phyloP scores from a whole-genome alignment of 2,113 vertebrate genomes.

The Notechis scutatus region DNA sequence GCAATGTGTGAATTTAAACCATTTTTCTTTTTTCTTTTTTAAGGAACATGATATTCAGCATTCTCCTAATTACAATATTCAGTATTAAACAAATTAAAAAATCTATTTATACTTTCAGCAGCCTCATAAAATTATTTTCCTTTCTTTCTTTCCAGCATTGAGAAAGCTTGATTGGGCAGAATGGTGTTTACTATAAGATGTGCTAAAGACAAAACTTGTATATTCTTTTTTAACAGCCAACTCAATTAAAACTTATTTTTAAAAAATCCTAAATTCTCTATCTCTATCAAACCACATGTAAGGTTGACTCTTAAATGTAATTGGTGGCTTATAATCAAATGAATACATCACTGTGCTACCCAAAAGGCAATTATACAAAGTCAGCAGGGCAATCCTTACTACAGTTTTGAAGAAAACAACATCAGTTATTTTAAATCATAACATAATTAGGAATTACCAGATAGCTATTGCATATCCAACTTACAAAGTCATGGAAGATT shows the following conservation, averaged over 20 bases:
- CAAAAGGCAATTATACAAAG: background rate
- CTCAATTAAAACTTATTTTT: background rate
- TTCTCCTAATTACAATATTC: background rate
- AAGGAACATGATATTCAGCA: background rate
- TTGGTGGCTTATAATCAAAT: background rate
- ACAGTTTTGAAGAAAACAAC: background rate
- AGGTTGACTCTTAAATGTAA: constrained; percentile 9
- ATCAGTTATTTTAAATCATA: background rate
- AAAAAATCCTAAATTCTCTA: constrained; percentile 4
- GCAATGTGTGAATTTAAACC: background rate
- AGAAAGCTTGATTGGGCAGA: background rate
- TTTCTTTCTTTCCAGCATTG: background rate
- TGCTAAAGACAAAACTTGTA: background rate
- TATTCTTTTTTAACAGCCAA: constrained; percentile 12
- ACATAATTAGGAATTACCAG: background rate
- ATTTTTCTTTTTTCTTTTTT: background rate
- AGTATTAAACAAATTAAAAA: background rate
- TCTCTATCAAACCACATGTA: background rate
- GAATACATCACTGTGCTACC: background rate
- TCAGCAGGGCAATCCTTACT: background rate
- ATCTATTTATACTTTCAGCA: background rate
- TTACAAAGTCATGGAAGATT: background rate
- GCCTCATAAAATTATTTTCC: background rate
- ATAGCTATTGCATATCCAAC: background rate
- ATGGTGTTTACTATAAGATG: background rate